Conservation (phyloP, 2,797 vertebrate genomes). For the Scyliorhinus canicula region DNA sequence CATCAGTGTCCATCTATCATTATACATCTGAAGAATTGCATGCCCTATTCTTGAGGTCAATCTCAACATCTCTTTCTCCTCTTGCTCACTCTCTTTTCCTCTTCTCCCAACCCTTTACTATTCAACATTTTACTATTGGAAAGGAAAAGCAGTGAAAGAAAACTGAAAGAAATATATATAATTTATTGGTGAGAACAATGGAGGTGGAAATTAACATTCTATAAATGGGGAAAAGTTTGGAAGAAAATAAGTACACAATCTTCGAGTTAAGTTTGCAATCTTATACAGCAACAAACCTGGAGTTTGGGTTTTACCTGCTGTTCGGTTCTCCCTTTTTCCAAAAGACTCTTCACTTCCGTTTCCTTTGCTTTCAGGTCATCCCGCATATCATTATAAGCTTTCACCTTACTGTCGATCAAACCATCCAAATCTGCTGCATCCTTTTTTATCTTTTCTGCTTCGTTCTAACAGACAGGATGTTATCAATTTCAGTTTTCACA, state of each 20-base stretch:
- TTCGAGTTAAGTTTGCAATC: background rate
- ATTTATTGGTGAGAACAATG: background rate
- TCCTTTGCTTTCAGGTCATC: slow-evolving; percentile 87
- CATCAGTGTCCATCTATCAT: background rate
- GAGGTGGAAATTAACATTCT: background rate
- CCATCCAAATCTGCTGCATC: slow-evolving; percentile 81
- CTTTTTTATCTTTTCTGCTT: slow-evolving; percentile 85
- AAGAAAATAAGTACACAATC: background rate
- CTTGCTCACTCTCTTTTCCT: background rate
- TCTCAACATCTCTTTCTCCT: background rate
- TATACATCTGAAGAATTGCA: background rate
- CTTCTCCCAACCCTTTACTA: background rate
- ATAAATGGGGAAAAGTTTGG: background rate
- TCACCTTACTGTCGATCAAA: slow-evolving; percentile 80
- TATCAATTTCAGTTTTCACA: background rate
- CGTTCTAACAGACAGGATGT: slow-evolving; percentile 61
- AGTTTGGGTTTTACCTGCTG: slow-evolving; percentile 71
- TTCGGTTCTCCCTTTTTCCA: slow-evolving; percentile 88
- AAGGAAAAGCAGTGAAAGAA: background rate
- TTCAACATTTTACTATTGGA: background rate
- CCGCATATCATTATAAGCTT: slow-evolving; percentile 81
- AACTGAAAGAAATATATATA: background rate
- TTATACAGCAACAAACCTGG: background rate
- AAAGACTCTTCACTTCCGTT: slow-evolving; percentile 79
- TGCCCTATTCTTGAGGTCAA: background rate